Evolutionary conservation across 2,888 invertebrate genomes (phyloP).

Genomic region (Ophioninae sp.): DNA sequence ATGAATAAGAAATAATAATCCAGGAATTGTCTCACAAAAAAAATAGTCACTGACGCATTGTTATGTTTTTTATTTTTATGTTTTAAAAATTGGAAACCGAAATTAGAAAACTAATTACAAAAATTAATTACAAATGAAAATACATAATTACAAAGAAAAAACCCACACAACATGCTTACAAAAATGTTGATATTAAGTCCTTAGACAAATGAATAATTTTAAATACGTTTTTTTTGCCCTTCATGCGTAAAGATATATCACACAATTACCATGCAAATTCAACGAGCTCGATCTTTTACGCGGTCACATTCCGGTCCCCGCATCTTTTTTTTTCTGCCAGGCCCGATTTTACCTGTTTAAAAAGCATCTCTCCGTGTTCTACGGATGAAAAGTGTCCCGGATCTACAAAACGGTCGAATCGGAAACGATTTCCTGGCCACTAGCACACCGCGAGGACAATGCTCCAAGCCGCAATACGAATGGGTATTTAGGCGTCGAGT

Average conservation of each 20-base stretch:
- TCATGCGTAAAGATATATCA: conserved; percentile 54
- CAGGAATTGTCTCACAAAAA: too few relatives aligned
- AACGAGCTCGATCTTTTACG: neutral
- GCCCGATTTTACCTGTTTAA: neutral
- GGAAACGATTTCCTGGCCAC: conserved; percentile 59
- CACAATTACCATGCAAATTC: conserved; percentile 75
- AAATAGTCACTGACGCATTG: too few relatives aligned
- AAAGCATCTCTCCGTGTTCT: conserved; percentile 8
- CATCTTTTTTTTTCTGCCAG: conserved; percentile 28
- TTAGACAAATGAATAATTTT: too few relatives aligned
- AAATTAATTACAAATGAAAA: neutral
- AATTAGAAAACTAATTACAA: neutral
- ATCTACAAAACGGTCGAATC: conserved; percentile 48
- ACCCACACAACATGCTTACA: neutral
- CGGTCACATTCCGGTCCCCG: neutral
- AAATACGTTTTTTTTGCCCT: neutral
- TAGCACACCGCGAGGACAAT: conserved; percentile 48
- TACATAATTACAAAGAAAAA: neutral
- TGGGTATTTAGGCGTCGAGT: conserved; percentile 60
- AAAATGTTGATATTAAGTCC: neutral
- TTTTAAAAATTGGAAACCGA: neutral
- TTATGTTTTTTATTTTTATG: too few relatives aligned
- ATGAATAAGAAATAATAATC: too few relatives aligned
- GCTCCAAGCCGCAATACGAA: conserved; percentile 53
- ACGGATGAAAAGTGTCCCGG: conserved; percentile 37